Base-by-base conservation (phyloP, 2,797 vertebrate genomes). In the Arctocebus calabarensis region DNA sequence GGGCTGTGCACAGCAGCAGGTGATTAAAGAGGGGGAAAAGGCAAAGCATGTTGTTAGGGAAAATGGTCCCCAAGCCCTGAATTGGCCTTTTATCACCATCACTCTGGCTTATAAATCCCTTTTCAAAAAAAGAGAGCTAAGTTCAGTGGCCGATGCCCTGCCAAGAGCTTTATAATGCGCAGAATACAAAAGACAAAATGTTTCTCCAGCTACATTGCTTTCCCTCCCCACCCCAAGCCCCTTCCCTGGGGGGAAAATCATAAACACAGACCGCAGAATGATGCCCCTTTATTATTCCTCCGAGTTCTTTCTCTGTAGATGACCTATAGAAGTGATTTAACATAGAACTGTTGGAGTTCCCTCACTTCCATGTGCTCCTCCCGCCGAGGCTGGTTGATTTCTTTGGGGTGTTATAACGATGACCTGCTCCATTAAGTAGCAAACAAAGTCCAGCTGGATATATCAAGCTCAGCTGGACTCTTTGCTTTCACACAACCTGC, bases 351-450 rank as follows among this genome's bases (percentile, higher is more conserved):
- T 82, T 88, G 98, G 97, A 96, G 96, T 77, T 96, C 96, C 97
- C 81, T 34, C 95, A 68, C 96, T 96, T 73, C 94, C 64, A 4
- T 37, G 12, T 64, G 96, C 95, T 97, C 95, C 96, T 97, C 92
- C 0, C 79, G 94, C 95, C 23, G 74, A 96, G 83, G 68, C 48
- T 81, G 86, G 96, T 94, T 97, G 97, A 97, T 98, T 97, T 98
- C 98, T 98, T 98, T 81, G 98, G 98, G 98, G 94, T 97, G 95
- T 97, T 98, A 94, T 91, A 97, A 96, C 97, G 82, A 92, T 97
- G 98, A 97, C 96, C 98, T 97, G 97, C 98, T 98, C 98, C 98
- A 96, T 96, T 97, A 98, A 98, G 97, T 96, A 96, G 96, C 97
- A 92, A 97, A 97, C 97, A 98, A 97, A 98, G 97, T 98, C 97